Conservation (phyloP, 2,888 invertebrate species). For the Papilio protenor region DNA sequence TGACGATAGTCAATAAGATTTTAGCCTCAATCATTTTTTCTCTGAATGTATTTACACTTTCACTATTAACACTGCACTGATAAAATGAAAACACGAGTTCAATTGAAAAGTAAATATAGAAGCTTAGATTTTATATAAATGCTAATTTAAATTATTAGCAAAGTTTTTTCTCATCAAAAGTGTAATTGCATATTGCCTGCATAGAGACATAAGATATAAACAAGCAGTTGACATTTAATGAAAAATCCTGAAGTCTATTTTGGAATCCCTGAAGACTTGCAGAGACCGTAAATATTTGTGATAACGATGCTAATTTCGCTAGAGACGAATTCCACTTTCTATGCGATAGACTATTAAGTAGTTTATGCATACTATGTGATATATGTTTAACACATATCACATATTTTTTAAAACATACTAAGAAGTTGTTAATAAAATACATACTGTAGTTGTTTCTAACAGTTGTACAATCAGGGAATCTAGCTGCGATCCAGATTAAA, state of each 20-base stretch:
- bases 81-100: neutral
- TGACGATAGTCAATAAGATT: too few relatives aligned
- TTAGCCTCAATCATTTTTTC: too few relatives aligned
- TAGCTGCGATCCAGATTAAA: neutral
- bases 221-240: too few relatives aligned
- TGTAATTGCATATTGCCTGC: too few relatives aligned
- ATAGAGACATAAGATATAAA: too few relatives aligned
- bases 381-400: too few relatives aligned
- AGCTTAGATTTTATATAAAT: neutral
- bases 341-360: neutral
- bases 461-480: too few relatives aligned
- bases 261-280: neutral
- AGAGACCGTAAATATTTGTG: conserved; percentile 3
- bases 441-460: too few relatives aligned
- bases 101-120: neutral
- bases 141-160: neutral
- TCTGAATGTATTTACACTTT: too few relatives aligned
- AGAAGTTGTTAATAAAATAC: neutral
- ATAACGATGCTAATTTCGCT: conserved; percentile 27
- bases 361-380: conserved; percentile 8
- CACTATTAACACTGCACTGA: neutral
- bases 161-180: too few relatives aligned
- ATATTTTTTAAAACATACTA: neutral
- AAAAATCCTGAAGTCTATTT: neutral
- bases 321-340: conserved; percentile 21